Conservation (phyloP, 2,113 vertebrate species). For the Sarotherodon lohbergeri region DNA sequence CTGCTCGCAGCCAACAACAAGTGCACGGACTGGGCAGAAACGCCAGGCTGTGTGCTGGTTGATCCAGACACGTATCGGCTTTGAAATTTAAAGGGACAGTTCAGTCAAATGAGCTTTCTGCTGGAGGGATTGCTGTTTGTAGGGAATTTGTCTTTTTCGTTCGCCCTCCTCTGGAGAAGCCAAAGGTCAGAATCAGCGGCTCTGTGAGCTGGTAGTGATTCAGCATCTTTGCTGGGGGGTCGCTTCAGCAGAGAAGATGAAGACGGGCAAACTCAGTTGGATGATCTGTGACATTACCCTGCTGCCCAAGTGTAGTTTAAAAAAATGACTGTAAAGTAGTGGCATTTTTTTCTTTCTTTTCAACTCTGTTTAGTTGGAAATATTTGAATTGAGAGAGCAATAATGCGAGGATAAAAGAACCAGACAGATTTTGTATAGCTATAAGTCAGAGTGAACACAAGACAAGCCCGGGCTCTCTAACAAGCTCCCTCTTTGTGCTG, state of each 20-base stretch:
- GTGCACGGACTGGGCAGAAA: conserved; percentile 14
- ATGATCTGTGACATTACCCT: not conserved
- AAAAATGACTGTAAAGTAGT: not conserved
- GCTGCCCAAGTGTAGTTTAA: not conserved
- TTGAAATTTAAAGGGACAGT: conserved; percentile 36
- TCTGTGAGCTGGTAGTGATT: not conserved
- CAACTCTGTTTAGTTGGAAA: not conserved
- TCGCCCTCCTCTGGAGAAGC: not conserved
- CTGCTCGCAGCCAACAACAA: conserved; percentile 20
- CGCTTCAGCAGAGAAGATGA: not conserved
- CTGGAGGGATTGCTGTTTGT: not conserved
- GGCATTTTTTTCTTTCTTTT: not conserved
- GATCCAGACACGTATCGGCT: conserved; percentile 12
- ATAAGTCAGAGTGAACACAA: not conserved
- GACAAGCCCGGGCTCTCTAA: conserved; percentile 16
- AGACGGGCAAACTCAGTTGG: not conserved
- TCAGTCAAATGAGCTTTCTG: not conserved
- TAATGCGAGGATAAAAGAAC: not conserved
- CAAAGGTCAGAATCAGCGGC: conserved; percentile 22
- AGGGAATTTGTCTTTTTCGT: not conserved
- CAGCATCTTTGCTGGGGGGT: not conserved
- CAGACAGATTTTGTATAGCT: not conserved
- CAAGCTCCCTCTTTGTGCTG: conserved; percentile 49
- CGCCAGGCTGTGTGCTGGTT: not conserved
- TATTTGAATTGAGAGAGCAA: not conserved